Conservation (phyloP, 2,113 vertebrate genomes). For the Eidolon helvum region DNA sequence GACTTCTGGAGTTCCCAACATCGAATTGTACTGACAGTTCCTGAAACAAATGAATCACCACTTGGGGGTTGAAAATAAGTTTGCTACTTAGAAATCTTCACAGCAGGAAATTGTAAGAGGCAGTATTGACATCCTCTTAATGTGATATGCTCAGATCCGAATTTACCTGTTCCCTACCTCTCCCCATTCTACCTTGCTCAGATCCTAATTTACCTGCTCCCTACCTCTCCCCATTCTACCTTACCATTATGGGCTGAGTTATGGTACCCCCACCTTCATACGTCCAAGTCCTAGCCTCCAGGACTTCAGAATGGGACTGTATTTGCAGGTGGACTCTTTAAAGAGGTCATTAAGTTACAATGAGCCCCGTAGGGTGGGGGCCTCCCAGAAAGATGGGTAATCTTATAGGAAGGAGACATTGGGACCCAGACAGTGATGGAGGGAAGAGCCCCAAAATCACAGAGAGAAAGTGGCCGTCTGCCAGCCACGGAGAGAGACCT, state of each 20-base stretch:
- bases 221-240: neutral
- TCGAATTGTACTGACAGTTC: neutral
- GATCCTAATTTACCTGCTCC: neutral
- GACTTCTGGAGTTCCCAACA: neutral
- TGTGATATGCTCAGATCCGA: neutral
- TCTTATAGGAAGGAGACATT: neutral
- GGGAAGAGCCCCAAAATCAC: neutral
- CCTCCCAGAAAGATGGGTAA: neutral
- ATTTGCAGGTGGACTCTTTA: neutral
- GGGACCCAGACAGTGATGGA: neutral
- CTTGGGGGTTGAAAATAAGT: neutral
- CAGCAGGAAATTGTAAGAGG: neutral
- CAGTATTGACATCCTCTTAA: neutral
- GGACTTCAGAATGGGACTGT: neutral
- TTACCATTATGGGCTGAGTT: neutral
- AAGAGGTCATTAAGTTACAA: neutral
- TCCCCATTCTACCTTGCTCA: neutral
- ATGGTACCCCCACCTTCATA: neutral
- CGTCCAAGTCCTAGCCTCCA: rapidly evolving
- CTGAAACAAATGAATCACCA: neutral
- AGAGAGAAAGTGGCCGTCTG: rapidly evolving
- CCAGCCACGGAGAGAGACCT: neutral
- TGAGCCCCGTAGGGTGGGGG: neutral
- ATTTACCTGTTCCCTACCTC: neutral
- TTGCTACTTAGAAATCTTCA: neutral